Conservation (phyloP, 2,113 vertebrate genomes). For the Nothocercus nigrocapillus region DNA sequence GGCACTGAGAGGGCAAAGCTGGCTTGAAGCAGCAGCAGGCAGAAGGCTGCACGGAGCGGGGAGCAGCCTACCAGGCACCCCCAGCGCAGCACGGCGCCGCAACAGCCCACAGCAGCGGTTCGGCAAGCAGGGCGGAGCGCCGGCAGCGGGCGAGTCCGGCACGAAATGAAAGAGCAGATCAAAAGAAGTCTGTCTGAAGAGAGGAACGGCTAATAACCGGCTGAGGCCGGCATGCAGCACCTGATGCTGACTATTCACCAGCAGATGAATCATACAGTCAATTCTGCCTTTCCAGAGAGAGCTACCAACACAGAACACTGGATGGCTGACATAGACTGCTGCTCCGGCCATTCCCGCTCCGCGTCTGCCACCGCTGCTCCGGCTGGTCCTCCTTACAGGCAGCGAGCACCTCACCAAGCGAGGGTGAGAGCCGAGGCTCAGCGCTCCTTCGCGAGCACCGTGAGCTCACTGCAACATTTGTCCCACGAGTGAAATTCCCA, state of each 20-base stretch:
- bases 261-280: not conserved
- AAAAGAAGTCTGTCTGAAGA: not conserved
- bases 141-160: not conserved
- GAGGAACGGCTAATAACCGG: rapidly evolving
- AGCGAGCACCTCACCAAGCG: no score
- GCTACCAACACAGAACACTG: no score
- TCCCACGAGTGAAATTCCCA: rapidly evolving
- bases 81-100: no score
- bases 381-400: no score
- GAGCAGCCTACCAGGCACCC: not conserved
- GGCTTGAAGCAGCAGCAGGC: not conserved
- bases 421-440: no score
- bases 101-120: rapidly evolving
- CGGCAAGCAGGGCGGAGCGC: not conserved
- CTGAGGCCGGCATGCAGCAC: not conserved
- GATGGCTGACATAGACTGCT: no score
- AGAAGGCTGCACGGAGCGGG: not conserved
- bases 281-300: not conserved
- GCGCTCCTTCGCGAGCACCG: rapidly evolving
- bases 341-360: no score
- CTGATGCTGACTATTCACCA: not conserved
- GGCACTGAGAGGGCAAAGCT: not conserved
- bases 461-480: rapidly evolving
- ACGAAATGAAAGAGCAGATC: not conserved
- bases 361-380: no score